Percentiles rank a stretch among this genome's conserved stretches.
Conservation (phyloP, 2,797 vertebrate species). For the Tympanoctomys barrerae region DNA sequence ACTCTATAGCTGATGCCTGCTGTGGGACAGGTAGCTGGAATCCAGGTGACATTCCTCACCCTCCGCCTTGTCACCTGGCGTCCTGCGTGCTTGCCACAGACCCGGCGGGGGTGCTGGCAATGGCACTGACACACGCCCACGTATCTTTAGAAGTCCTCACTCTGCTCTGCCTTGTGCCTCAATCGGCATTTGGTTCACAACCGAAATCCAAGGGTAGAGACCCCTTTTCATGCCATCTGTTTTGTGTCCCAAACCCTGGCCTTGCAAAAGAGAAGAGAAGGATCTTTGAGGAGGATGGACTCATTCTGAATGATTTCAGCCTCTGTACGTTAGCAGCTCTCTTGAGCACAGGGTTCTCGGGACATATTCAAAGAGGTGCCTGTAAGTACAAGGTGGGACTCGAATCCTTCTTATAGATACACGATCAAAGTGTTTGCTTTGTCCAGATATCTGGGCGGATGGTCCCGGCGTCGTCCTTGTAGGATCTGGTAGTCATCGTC, state of each 20-base stretch:
- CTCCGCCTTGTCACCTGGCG: not conserved
- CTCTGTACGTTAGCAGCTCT: not conserved
- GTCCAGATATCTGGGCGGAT: not conserved
- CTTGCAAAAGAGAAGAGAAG: conserved; percentile 52
- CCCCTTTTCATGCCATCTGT: conserved; percentile 51
- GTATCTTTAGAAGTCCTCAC: not conserved
- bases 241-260: conserved; percentile 37
- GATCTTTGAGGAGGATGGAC: conserved; percentile 18
- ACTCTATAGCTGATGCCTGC: not conserved
- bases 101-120: not conserved
- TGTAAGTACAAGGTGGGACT: not conserved
- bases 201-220: conserved; percentile 38
- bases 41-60: not conserved
- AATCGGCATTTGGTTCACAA: conserved; percentile 20
- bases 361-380: not conserved
- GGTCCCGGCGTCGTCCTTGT: not conserved
- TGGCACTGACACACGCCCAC: not conserved
- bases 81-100: not conserved
- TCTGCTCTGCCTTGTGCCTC: conserved; percentile 18
- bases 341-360: not conserved
- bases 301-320: conserved; percentile 21
- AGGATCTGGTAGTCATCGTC: not conserved
- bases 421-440: not conserved
- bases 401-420: not conserved
- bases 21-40: not conserved